Conservation (phyloP, 2,113 vertebrate genomes). For the crab-eating macaque (Macaca fascicularis) region DNA sequence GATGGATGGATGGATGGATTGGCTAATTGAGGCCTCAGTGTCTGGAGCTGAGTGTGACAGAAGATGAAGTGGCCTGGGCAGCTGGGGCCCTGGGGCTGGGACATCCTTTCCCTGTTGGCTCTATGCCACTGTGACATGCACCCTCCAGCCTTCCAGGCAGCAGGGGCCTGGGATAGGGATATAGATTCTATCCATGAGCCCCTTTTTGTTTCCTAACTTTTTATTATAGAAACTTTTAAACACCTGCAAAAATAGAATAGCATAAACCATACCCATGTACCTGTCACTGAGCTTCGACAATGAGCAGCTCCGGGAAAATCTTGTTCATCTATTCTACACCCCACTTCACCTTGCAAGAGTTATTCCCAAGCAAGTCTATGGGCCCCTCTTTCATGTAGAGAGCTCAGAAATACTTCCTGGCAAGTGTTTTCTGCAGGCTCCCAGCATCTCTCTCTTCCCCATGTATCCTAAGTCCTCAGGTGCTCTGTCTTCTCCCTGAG, state of each 20-base stretch:
- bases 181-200: background rate
- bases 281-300: background rate
- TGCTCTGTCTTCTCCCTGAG: background rate
- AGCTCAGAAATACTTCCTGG: background rate
- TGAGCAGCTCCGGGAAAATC: background rate
- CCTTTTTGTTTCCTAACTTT: background rate
- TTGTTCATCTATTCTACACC: background rate
- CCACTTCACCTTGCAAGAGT: background rate
- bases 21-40: background rate
- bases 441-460: background rate
- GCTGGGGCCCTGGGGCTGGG: background rate
- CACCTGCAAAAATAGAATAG: background rate
- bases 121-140: background rate
- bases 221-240: background rate
- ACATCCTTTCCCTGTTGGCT: background rate
- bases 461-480: background rate
- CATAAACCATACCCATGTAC: background rate
- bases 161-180: background rate
- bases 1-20: background rate
- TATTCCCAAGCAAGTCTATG: background rate
- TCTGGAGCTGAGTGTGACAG: background rate
- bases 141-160: background rate
- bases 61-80: background rate
- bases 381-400: background rate
- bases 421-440: background rate